Evolutionary conservation across 2,113 vertebrate genomes (phyloP).

Genomic region (Cebidichthys violaceus): DNA sequence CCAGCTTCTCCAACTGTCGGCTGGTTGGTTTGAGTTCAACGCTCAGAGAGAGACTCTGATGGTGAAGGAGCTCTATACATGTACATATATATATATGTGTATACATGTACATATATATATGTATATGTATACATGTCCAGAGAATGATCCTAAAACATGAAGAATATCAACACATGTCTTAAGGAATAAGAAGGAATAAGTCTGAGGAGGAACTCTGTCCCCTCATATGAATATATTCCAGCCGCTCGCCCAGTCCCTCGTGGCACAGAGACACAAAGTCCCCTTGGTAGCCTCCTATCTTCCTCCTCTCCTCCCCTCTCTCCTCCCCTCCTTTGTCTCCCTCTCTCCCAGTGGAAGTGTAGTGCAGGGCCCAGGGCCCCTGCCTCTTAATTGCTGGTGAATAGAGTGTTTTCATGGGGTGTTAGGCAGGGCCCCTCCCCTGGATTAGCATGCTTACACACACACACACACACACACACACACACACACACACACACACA

Average conservation of each 20-base stretch:
- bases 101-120: too few relatives aligned
- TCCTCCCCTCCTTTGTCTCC: constrained; percentile 72
- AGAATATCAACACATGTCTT: background rate
- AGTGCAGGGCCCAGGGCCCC: constrained; percentile 80
- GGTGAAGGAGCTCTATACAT: too few relatives aligned
- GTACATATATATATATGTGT: too few relatives aligned
- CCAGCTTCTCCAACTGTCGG: too few relatives aligned
- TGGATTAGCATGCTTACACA: constrained; percentile 87
- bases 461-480: constrained; percentile 71
- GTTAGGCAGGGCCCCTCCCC: constrained; percentile 87
- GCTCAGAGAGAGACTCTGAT: too few relatives aligned
- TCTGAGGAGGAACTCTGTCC: constrained; percentile 11
- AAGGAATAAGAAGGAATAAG: too few relatives aligned
- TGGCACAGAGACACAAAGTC: constrained; percentile 47
- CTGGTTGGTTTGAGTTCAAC: too few relatives aligned
- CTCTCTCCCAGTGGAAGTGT: constrained; percentile 78
- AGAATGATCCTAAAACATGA: too few relatives aligned
- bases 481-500: constrained; percentile 71
- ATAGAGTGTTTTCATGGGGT: constrained; percentile 94
- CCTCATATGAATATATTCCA: background rate
- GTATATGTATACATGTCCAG: too few relatives aligned
- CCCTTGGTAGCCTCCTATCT: constrained; percentile 59
- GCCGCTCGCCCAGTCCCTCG: constrained; percentile 27
- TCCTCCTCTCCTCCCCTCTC: constrained; percentile 38
- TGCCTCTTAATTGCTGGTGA: constrained; percentile 93